Evolutionary conservation across 2,888 invertebrate species (phyloP).

Genomic region (Drosophila melanosoma): DNA sequence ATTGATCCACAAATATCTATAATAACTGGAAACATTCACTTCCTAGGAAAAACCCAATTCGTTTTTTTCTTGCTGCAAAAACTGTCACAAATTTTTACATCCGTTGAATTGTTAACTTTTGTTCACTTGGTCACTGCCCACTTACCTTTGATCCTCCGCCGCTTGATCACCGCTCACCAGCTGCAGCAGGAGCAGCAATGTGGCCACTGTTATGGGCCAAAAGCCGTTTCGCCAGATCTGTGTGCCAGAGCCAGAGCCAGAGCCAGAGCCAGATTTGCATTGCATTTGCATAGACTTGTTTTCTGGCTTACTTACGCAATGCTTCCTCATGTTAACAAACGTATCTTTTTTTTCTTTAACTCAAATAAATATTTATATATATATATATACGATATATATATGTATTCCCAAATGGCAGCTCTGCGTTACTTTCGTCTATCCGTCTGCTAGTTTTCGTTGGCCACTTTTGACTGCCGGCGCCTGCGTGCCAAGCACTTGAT

Average conservation of each 20-base stretch:
- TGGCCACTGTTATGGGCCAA: conserved; percentile 29
- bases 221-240: conserved; percentile 51
- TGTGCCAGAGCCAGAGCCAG: conserved; percentile 15
- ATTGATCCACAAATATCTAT: neutral
- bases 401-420: conserved; percentile 24
- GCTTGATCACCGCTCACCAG: conserved; percentile 54
- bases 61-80: neutral
- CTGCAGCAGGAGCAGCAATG: conserved; percentile 43
- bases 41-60: neutral
- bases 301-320: conserved; percentile 71
- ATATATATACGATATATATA: neutral
- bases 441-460: conserved; percentile 44
- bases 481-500: conserved; percentile 73
- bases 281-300: conserved; percentile 38
- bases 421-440: conserved; percentile 8
- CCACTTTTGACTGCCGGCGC: conserved; percentile 68
- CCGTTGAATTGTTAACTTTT: neutral
- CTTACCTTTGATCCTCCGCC: conserved; percentile 70
- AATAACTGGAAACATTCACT: neutral
- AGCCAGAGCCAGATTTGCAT: conserved; percentile 20
- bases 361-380: conserved; percentile 1
- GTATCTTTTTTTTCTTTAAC: neutral
- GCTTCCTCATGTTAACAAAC: conserved; percentile 67
- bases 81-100: neutral
- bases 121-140: neutral